A percentile compares a stretch with the other conserved stretches of the same genome.
phyloP scores from a whole-genome alignment of 2,113 vertebrate species.

The Fulmarus glacialis region DNA sequence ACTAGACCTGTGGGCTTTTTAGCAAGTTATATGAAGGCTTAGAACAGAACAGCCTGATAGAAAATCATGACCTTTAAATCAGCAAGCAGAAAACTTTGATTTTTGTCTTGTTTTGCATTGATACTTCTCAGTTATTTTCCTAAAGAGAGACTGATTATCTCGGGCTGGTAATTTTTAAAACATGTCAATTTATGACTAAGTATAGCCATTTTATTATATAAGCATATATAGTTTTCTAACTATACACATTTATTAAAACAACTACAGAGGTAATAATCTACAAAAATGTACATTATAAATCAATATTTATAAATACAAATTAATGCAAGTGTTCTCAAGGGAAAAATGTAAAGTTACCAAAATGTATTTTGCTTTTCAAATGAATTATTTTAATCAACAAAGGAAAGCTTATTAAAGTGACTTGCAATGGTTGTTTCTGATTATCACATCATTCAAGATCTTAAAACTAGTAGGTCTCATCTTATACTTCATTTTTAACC shows the following conservation, averaged over 20 bases:
- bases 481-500: not conserved
- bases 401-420: not conserved
- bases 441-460: not conserved
- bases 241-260: not conserved
- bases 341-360: not conserved
- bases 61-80: not conserved
- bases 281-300: not conserved
- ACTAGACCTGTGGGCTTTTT: not conserved
- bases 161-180: not conserved
- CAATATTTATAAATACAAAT: not conserved
- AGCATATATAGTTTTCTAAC: not conserved
- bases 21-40: not conserved
- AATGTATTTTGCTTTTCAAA: not conserved
- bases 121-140: not conserved
- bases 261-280: not conserved
- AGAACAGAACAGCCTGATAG: not conserved
- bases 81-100: not conserved
- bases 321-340: not conserved
- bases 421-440: not conserved
- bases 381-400: not conserved
- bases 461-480: not conserved
- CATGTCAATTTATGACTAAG: not conserved
- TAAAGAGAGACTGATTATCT: not conserved
- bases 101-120: not conserved
- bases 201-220: not conserved